phyloP scores from a whole-genome alignment of 30 jellyfish, hydroid and myxozoan genomes.

The Morbakka virulenta region DNA sequence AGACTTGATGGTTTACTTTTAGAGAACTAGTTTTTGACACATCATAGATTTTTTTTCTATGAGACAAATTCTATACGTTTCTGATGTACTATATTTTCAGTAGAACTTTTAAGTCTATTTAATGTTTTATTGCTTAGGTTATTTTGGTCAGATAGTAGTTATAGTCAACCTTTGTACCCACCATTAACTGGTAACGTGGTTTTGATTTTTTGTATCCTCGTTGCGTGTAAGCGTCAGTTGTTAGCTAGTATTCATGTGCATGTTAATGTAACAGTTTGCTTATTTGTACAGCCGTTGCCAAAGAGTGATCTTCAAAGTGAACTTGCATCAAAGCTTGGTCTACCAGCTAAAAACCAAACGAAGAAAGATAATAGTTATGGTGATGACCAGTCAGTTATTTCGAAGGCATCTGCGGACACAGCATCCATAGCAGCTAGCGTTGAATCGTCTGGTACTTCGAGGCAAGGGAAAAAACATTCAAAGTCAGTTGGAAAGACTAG shows the following conservation, averaged over 20 bases:
- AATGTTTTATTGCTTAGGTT: slow-evolving; percentile 9
- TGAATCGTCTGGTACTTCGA: slow-evolving; percentile 13
- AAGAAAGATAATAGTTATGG: slow-evolving; percentile 16
- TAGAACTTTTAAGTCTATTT: too few species aligned
- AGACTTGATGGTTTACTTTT: too few species aligned
- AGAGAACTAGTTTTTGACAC: too few species aligned
- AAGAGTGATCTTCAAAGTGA: slow-evolving; percentile 84
- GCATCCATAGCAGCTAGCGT: slow-evolving; percentile 29
- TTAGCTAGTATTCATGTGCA: too few species aligned
- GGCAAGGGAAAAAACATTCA: slow-evolving; percentile 27
- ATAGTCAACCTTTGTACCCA: background rate
- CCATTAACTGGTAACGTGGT: background rate
- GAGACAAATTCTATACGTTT: too few species aligned
- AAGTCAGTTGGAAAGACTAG: slow-evolving; percentile 38
- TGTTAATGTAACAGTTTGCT: too few species aligned
- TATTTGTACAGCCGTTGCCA: slow-evolving; percentile 62
- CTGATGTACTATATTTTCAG: too few species aligned
- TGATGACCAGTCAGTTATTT: slow-evolving; percentile 48
- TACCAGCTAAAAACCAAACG: slow-evolving; percentile 24
- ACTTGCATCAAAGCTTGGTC: slow-evolving; percentile 87
- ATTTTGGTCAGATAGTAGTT: background rate
- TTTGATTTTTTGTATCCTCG: too few species aligned
- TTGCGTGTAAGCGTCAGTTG: too few species aligned
- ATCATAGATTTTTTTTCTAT: too few species aligned
- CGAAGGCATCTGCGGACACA: slow-evolving; percentile 45